phyloP scores from a whole-genome alignment of 1,140 invertebrate species.

The Cotesia glomerata region DNA sequence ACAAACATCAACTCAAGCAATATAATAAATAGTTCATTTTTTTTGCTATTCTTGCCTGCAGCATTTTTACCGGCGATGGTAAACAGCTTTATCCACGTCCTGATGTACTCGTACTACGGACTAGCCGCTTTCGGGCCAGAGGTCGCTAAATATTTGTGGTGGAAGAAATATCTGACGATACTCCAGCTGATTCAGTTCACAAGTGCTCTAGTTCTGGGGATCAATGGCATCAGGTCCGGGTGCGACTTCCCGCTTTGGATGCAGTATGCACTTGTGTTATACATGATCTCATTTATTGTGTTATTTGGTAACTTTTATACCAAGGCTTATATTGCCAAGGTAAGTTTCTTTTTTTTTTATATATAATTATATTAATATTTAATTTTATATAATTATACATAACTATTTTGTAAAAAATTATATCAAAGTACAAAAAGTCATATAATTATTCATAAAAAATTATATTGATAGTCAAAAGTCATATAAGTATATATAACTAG shows the following conservation, averaged over 20 bases:
- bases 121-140: constrained; percentile 81
- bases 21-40: constrained; percentile 8
- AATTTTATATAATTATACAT: not conserved
- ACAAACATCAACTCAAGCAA: too few species aligned
- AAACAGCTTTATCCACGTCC: constrained; percentile 88
- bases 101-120: constrained; percentile 95
- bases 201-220: constrained; percentile 80
- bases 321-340: constrained; percentile 79
- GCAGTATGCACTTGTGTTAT: constrained; percentile 89
- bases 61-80: constrained; percentile 87
- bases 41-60: constrained; percentile 58
- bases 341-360: constrained; percentile 49
- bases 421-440: too few species aligned
- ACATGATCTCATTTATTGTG: constrained; percentile 89
- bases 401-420: not conserved
- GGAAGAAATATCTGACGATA: constrained; percentile 93
- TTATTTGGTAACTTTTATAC: constrained; percentile 92
- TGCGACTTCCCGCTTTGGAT: constrained; percentile 94
- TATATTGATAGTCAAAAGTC: too few species aligned
- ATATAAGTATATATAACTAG: too few species aligned
- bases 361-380: not conserved
- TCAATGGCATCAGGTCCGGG: constrained; percentile 80
- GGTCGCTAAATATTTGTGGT: constrained; percentile 85
- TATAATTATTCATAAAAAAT: too few species aligned
- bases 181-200: constrained; percentile 89